A percentile compares a stretch with the other conserved stretches of the same genome.
Conservation (phyloP, 2,113 vertebrate genomes). For the Semicossyphus pulcher region DNA sequence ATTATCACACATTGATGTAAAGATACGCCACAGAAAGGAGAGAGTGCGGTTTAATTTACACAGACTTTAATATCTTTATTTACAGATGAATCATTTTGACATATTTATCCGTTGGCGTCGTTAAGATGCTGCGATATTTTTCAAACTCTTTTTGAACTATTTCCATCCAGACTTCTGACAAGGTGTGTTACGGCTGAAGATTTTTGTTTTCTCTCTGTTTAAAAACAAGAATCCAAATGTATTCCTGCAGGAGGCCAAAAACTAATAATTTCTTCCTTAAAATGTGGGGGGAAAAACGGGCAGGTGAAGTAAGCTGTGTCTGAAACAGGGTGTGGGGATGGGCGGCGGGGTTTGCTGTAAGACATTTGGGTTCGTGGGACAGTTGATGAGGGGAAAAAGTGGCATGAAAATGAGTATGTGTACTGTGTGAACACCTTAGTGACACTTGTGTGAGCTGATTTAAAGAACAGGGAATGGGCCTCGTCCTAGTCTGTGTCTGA, state of each 20-base stretch:
- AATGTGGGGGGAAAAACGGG: slow-evolving; percentile 61
- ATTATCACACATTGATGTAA: not conserved
- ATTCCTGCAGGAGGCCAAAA: slow-evolving; percentile 82
- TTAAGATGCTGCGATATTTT: slow-evolving; percentile 68
- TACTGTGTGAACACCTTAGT: slow-evolving; percentile 44
- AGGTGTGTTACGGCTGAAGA: slow-evolving; percentile 86
- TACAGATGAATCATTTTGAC: slow-evolving; percentile 90
- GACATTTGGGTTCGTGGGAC: slow-evolving; percentile 30
- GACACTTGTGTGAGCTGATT: slow-evolving; percentile 33
- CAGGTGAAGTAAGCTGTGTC: slow-evolving; percentile 78
- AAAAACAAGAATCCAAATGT: slow-evolving; percentile 89
- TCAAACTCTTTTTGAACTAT: slow-evolving; percentile 59
- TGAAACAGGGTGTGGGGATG: slow-evolving; percentile 8
- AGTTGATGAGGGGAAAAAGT: slow-evolving; percentile 4
- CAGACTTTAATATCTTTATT: slow-evolving; percentile 99
- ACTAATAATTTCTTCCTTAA: slow-evolving; percentile 77
- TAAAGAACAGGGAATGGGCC: slow-evolving; percentile 43
- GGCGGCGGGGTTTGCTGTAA: slow-evolving; percentile 10
- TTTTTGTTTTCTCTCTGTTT: slow-evolving; percentile 58
- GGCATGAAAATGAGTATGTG: slow-evolving; percentile 22
- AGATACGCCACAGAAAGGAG: slow-evolving; percentile 19
- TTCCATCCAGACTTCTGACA: slow-evolving; percentile 86
- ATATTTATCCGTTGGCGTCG: slow-evolving; percentile 75
- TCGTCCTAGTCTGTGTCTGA: not conserved
- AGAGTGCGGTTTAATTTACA: slow-evolving; percentile 92